Evolutionary conservation across 2,113 vertebrate genomes (phyloP).

Genomic region (Scomber scombrus): DNA sequence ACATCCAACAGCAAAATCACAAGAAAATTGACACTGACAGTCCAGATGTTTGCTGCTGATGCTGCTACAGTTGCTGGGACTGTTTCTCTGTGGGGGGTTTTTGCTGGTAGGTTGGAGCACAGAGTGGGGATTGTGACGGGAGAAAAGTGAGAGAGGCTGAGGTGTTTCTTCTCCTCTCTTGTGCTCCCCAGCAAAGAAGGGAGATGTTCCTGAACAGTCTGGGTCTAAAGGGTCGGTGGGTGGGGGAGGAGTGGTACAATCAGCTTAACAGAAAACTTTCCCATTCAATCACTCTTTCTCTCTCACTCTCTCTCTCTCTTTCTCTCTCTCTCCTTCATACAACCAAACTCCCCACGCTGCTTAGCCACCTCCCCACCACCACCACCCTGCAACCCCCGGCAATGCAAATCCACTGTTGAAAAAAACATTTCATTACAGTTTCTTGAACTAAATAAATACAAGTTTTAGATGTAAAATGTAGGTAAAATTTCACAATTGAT

Average conservation of each 20-base stretch:
- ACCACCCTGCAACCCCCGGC: no score
- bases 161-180: conserved; percentile 54
- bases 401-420: background rate
- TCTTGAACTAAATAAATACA: background rate
- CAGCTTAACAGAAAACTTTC: conserved; percentile 56
- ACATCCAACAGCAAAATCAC: conserved; percentile 28
- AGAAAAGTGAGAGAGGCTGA: conserved; percentile 20
- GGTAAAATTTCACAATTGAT: background rate
- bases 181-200: conserved; percentile 53
- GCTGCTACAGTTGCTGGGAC: background rate
- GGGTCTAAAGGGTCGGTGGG: conserved; percentile 8
- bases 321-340: background rate
- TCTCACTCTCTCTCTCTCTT: no score
- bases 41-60: background rate
- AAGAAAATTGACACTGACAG: background rate
- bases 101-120: background rate
- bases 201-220: conserved; percentile 44
- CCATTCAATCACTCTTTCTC: conserved; percentile 23
- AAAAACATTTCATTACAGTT: background rate
- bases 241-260: conserved; percentile 32
- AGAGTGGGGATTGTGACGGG: background rate
- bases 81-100: background rate
- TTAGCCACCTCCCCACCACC: background rate
- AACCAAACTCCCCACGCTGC: background rate
- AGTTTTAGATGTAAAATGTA: background rate